Conservation (phyloP, 2,888 invertebrate species). For the Phyllotreta cruciferae region DNA sequence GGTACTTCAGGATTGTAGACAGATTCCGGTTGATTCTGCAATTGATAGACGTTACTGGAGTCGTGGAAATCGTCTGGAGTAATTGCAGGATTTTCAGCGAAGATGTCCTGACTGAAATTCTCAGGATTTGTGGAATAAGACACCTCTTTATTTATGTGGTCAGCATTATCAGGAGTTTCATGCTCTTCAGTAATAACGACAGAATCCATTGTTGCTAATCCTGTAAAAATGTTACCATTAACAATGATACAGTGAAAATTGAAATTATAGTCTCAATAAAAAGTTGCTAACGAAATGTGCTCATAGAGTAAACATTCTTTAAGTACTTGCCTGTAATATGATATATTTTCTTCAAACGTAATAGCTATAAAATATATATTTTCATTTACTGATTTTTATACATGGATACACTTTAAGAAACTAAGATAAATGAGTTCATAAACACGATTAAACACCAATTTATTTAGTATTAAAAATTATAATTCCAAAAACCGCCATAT, state of each 20-base stretch:
- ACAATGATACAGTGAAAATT: neutral
- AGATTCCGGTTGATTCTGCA: constrained; percentile 5
- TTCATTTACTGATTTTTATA: too few species aligned
- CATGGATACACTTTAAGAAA: too few species aligned
- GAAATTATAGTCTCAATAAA: neutral
- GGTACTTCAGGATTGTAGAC: constrained; percentile 13
- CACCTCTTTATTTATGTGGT: constrained; percentile 20
- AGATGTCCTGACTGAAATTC: constrained; percentile 19
- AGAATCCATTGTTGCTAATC: constrained; percentile 17
- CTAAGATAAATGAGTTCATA: neutral
- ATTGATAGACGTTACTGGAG: constrained; percentile 8
- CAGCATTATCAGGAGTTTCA: constrained; percentile 11
- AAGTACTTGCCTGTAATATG: neutral
- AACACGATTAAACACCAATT: constrained; percentile 7
- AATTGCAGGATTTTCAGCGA: neutral
- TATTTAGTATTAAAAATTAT: constrained; percentile 13
- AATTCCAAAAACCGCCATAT: constrained; percentile 15
- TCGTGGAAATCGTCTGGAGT: constrained; percentile 10
- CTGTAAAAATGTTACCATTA: constrained; percentile 1
- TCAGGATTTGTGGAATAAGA: constrained; percentile 11
- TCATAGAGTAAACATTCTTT: constrained; percentile 8
- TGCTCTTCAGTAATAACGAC: constrained; percentile 15
- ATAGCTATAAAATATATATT: too few species aligned
- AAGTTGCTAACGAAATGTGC: constrained; percentile 4
- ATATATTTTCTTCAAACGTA: too few species aligned